Evolutionary conservation across 1,140 invertebrate genomes (phyloP), one percentile per base, ranked within the genome.

Genomic region (Dreissena polymorpha): DNA sequence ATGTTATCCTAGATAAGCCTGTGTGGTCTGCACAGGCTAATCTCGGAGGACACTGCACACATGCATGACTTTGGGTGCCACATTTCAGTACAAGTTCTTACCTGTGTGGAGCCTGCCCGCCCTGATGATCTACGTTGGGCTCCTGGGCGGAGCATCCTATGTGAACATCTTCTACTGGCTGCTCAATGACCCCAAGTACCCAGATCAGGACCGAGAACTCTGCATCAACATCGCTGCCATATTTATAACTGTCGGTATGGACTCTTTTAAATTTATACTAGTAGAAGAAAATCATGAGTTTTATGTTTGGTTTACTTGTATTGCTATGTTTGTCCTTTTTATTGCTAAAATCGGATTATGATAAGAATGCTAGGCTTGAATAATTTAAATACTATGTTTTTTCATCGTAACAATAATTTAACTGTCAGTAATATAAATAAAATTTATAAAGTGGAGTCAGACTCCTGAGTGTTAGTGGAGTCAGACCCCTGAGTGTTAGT

Each of bases 141-240:
- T 91, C n/a, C 70, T 91, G 73, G 89, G 90, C 12, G 90, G 90
- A 10, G 90, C 90, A 8, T 89, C 88, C 13, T 91, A 91, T 80
- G 90, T 91, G 39, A 91, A 91, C 77, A 91, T 91, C n/a, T 91
- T 91, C 77, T 91, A 90, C 77, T 70, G 85, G 18, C 72, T 91
- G 13, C 84, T 91, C 0, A 81, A 91, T 77, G 89, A 88, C 21
- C 69, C 68, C 0, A 76, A 75, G 14, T 90, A 86, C 68, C 89
- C 89, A 16, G 74, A 85, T 14, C 74, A 86, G 16, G 90, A 91
- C 73, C 83, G 89, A 55, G 90, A 91, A 81, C 75, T 91, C 0
- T 91, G 89, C 83, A 88, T 91, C 65, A 91, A 91, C 70, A 84
- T 91, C 12, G 83, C 86, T n/a, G 89, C 87, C 16, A 78, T 91